Evolutionary conservation across 2,113 vertebrate species (phyloP).

Genomic region (Chroicocephalus ridibundus): DNA sequence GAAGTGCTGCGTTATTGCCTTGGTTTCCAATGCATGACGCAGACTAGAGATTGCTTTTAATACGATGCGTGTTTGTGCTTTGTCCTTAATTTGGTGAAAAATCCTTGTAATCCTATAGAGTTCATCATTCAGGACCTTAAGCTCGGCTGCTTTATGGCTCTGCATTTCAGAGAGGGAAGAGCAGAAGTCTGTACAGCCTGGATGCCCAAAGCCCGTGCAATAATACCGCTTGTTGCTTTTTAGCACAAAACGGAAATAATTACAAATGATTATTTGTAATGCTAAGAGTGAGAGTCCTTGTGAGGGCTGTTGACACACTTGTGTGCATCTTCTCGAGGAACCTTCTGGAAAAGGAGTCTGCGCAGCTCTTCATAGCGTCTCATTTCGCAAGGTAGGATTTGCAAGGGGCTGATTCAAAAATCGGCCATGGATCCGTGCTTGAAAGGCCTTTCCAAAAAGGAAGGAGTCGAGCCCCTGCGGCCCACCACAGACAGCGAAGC

Average conservation of each 20-base stretch:
- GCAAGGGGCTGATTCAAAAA: not conserved
- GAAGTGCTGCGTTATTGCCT: not conserved
- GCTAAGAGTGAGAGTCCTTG: not conserved
- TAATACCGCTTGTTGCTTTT: not conserved
- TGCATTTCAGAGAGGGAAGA: not conserved
- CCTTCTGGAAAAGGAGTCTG: not conserved
- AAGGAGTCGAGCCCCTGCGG: not conserved
- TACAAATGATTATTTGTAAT: not conserved
- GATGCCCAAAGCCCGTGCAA: too few relatives aligned
- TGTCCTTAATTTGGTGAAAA: not conserved
- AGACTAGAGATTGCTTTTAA: not conserved
- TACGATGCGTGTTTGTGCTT: not conserved
- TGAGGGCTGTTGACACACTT: not conserved
- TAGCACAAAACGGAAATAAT: not conserved
- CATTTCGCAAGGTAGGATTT: not conserved
- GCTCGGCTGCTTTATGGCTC: not conserved
- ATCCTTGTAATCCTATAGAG: not conserved
- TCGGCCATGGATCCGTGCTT: not conserved
- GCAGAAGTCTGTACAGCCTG: not conserved
- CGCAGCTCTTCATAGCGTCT: not conserved
- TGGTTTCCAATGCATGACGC: accelerated
- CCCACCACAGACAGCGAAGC: not conserved
- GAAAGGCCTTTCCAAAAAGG: not conserved
- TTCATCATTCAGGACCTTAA: not conserved
- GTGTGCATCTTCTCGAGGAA: not conserved